Evolutionary conservation across 2,797 vertebrate species (phyloP), one percentile per base, ranked within the genome.

Genomic region (Epinephelus awoara): DNA sequence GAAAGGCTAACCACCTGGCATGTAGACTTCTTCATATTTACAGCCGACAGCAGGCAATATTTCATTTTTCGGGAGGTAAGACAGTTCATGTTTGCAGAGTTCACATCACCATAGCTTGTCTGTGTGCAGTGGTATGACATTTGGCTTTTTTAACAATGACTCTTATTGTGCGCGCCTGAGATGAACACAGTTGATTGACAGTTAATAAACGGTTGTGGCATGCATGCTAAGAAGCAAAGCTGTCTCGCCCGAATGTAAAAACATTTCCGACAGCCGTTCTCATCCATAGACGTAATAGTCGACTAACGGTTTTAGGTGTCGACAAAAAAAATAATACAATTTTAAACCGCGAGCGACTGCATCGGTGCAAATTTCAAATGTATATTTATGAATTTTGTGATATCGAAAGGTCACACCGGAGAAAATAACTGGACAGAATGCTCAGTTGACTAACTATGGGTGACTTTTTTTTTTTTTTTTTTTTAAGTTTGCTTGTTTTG

Each of bases 131-230:
- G 50, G 57, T 74, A 23, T 73, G 84, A 86, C 77, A 72, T 90
- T 85, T 88, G 73, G 66, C 59, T 73, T 67, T 61, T 65, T 42
- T 66, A 83, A 86, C 88, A 85, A 75, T 91, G 83, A 80, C 73
- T 76, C 66, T 83, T 79, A 75, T 47, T 88, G 80, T 88, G 59
- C 70, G 74, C 73, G 79, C 82, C 91, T 84, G 71, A 88, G 77
- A 72, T 79, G 77, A 85, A 47, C 61, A 67, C 29, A 67, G 57
- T 59, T 84, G 85, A 90, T 17, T 88, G 90, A 88, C 85, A 89
- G 72, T 64, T 88, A 89, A 86, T 88, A 86, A 82, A 47, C 7
- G 34, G 76, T 77, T 72, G 75, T 72, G 72, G 80, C 81, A 55
- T 87, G 86, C 85, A 89, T 84, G 75, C 85, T 66, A 52, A 78